Evolutionary conservation across 2,797 vertebrate genomes (phyloP), one percentile per base, ranked within the genome.

Genomic region (Rhinoraja longicauda): DNA sequence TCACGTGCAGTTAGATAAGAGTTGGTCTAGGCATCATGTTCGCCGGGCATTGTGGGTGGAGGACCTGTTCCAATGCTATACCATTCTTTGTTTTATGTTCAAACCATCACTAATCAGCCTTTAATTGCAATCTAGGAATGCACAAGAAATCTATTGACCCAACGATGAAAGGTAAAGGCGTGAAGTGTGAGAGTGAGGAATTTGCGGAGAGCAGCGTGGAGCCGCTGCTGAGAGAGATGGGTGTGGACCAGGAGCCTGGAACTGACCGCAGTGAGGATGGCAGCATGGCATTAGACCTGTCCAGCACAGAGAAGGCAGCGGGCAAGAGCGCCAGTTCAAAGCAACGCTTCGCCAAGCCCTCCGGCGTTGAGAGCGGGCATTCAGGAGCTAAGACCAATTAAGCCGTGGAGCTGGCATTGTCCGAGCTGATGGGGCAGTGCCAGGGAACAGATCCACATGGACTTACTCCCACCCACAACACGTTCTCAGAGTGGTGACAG

Each of bases 91-190:
- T 5, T 53, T 53, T 53, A 53, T 53, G 45, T 53, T 53, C 70
- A 26, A 73, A 19, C 19, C 17, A 19, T 88, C 62, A 67, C 84
- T 88, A 88, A 88, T 17, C 24, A 53, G 13, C 70, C 90, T 92
- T 57, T 92, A 39, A 53, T 92, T 92, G 15, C 53, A 73, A 94
- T 57, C 94, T 94, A 99, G 98, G 98, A 92, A 99, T 99, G 98
- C 98, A 99, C 96, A 99, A 98, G 94, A 99, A 99, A 94, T 99
- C 98, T 82, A 93, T 97, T 93, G 98, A 97, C 93, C 96, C 97
- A 93, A 94, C 95, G 93, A 97, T 96, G 93, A 98, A 97, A 94
- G 93, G 95, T 7, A 96, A 97, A 45, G 94, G 93, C 82, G 95
- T 96, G 93, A 96, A 96, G 94, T 97, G 97, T 29, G 94, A 95